Conservation (phyloP, 2,888 invertebrate genomes). For the Neoascia interrupta region DNA sequence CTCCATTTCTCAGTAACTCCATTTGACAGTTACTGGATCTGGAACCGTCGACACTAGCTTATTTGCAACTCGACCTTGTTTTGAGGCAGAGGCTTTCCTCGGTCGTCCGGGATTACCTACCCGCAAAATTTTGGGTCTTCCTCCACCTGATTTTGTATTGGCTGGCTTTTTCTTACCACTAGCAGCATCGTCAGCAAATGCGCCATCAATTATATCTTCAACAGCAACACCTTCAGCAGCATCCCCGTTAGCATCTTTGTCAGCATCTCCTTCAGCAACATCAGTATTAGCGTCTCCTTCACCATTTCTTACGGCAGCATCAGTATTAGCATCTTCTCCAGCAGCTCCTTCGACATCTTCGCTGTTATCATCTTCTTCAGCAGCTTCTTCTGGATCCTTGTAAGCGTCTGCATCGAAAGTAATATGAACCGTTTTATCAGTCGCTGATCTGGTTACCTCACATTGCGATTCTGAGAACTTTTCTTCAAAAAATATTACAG, state of each 20-base stretch:
- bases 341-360: neutral
- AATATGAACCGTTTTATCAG: too few species aligned
- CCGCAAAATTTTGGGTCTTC: constrained; percentile 31
- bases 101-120: constrained; percentile 25
- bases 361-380: neutral
- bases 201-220: neutral
- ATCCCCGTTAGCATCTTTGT: neutral
- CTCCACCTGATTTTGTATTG: constrained; percentile 8
- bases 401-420: too few species aligned
- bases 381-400: too few species aligned
- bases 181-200: neutral
- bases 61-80: constrained; percentile 4
- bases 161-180: neutral
- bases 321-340: neutral
- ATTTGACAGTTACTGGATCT: constrained; percentile 40
- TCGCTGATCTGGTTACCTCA: neutral
- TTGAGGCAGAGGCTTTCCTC: constrained; percentile 28
- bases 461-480: constrained; percentile 32
- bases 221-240: neutral
- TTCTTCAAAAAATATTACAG: constrained; percentile 67
- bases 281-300: neutral
- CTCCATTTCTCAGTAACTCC: constrained; percentile 44
- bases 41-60: neutral
- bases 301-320: neutral
- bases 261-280: neutral